phyloP scores from a whole-genome alignment of 2,113 vertebrate genomes.

The Poicephalus meyeri region DNA sequence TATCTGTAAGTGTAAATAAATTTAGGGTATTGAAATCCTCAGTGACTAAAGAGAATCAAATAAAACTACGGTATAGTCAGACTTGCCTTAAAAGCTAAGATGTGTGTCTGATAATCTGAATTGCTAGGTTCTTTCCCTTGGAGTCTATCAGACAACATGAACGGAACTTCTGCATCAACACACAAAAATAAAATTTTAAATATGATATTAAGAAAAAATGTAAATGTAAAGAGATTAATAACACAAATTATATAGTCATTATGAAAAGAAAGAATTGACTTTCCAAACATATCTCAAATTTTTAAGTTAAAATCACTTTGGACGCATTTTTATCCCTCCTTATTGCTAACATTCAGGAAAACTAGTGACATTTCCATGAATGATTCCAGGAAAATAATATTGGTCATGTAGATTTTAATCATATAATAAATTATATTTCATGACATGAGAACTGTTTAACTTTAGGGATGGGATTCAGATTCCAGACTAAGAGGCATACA shows the following conservation, averaged over 20 bases:
- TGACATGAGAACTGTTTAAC: neutral
- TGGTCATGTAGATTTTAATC: fast-evolving
- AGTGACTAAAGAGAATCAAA: neutral
- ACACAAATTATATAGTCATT: neutral
- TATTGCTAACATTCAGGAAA: neutral
- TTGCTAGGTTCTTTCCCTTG: neutral
- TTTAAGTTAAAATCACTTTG: neutral
- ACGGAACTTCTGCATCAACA: neutral
- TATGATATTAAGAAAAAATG: neutral
- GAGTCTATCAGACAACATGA: neutral
- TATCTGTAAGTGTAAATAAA: neutral
- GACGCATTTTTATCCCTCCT: neutral
- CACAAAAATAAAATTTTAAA: neutral
- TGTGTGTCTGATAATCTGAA: neutral
- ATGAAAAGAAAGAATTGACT: neutral
- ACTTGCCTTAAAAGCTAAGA: neutral
- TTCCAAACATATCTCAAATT: neutral
- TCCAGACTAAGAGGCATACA: neutral
- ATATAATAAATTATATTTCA: neutral
- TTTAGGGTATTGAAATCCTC: neutral
- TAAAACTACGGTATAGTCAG: neutral
- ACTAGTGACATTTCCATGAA: neutral
- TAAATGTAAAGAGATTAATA: neutral
- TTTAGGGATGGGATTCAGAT: neutral
- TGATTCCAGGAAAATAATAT: neutral